Evolutionary conservation across 2,797 vertebrate species (phyloP).

Genomic region (Muscicapa striata): DNA sequence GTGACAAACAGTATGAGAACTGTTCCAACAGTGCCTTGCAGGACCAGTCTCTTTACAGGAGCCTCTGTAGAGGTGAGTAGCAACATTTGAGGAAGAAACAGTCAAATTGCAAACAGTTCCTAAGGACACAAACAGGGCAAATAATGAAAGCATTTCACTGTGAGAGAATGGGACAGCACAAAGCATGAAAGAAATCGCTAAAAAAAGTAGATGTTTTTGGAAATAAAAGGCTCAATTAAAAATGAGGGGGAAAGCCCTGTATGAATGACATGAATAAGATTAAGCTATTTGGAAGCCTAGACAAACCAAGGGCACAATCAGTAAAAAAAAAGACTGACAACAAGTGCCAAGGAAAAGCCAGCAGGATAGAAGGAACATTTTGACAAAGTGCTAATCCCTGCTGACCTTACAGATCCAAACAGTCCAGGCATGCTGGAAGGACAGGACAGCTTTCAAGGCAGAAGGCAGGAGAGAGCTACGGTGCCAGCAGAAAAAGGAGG

Average conservation of each 20-base stretch:
- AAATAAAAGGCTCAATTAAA: neutral
- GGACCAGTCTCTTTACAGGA: neutral
- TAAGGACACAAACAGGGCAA: neutral
- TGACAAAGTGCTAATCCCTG: slow-evolving; percentile 9
- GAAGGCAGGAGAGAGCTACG: neutral
- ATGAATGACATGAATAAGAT: neutral
- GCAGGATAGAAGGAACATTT: neutral
- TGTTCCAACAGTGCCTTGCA: neutral
- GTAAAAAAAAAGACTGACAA: neutral
- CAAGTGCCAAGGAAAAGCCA: neutral
- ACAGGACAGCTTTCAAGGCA: neutral
- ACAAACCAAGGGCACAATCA: neutral
- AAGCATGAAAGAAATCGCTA: neutral
- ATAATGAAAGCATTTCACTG: neutral
- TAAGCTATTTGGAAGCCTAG: neutral
- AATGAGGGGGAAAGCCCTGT: neutral
- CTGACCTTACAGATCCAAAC: neutral
- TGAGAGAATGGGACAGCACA: neutral
- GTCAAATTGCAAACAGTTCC: neutral
- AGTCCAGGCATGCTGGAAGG: neutral
- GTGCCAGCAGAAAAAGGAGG: neutral
- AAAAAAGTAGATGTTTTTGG: neutral
- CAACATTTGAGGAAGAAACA: neutral
- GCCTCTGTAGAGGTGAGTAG: neutral
- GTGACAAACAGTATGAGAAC: neutral